Evolutionary conservation across 2,888 invertebrate species (phyloP).

Genomic region (Phania funesta): DNA sequence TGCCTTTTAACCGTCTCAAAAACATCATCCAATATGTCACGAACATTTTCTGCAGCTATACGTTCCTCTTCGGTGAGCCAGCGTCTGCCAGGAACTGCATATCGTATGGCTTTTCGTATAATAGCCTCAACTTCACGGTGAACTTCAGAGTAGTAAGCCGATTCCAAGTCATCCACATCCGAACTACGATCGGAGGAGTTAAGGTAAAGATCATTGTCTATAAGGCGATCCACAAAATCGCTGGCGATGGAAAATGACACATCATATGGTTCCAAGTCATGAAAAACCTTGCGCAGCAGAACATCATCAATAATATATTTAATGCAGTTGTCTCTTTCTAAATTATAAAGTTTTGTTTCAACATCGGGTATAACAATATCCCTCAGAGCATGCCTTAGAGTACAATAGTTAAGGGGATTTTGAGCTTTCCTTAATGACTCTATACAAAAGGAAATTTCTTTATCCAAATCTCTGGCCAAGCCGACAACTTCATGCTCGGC

Average conservation of each 20-base stretch:
- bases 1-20: slow-evolving; percentile 53
- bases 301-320: slow-evolving; percentile 77
- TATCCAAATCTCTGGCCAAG: slow-evolving; percentile 83
- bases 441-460: slow-evolving; percentile 76
- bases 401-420: slow-evolving; percentile 71
- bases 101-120: slow-evolving; percentile 74
- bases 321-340: slow-evolving; percentile 69
- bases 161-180: slow-evolving; percentile 68
- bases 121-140: slow-evolving; percentile 72
- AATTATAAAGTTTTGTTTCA: slow-evolving; percentile 47
- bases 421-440: slow-evolving; percentile 71
- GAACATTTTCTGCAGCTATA: slow-evolving; percentile 70
- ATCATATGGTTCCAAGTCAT: slow-evolving; percentile 75
- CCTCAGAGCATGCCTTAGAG: slow-evolving; percentile 69
- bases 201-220: slow-evolving; percentile 73
- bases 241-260: slow-evolving; percentile 68
- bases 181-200: slow-evolving; percentile 70
- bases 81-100: slow-evolving; percentile 73
- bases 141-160: not conserved
- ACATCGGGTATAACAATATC: slow-evolving; percentile 71
- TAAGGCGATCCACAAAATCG: slow-evolving; percentile 73
- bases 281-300: slow-evolving; percentile 80
- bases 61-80: slow-evolving; percentile 73
- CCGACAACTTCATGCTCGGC: slow-evolving; percentile 82
- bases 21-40: slow-evolving; percentile 72